phyloP scores from a whole-genome alignment of 2,113 vertebrate species.

The Echinops telfairi region DNA sequence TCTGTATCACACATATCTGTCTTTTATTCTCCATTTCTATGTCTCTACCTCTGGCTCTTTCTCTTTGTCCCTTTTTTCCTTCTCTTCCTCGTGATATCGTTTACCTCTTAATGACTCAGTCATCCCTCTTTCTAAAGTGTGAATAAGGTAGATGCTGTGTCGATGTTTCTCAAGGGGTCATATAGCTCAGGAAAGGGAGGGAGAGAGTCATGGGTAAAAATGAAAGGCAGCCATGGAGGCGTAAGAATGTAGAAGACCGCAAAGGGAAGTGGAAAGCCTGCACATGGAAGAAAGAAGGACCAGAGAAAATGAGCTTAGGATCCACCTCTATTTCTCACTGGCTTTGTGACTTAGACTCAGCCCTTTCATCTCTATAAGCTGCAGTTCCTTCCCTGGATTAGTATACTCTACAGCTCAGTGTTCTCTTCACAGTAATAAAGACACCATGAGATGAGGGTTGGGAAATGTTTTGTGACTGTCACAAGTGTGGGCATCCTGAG shows the following conservation, averaged over 20 bases:
- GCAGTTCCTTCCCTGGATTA: background rate
- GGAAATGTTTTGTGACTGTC: background rate
- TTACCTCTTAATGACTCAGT: too few relatives aligned
- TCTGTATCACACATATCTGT: too few relatives aligned
- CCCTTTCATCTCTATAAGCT: background rate
- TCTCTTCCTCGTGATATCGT: too few relatives aligned
- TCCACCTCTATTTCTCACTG: background rate
- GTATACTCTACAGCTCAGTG: background rate
- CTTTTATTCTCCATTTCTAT: background rate
- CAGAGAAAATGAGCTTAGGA: background rate
- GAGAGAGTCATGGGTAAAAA: background rate
- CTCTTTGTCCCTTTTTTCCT: background rate
- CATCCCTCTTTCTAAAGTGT: too few relatives aligned
- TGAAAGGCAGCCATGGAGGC: background rate
- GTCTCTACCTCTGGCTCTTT: background rate
- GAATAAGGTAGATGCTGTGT: background rate
- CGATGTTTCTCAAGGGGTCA: background rate
- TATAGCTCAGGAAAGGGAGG: background rate
- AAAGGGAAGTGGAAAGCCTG: background rate
- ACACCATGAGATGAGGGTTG: background rate
- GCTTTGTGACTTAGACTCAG: background rate
- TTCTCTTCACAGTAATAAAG: background rate
- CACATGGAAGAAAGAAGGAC: background rate
- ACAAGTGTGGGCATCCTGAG: background rate
- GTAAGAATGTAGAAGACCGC: background rate